Conservation (phyloP, 2,797 vertebrate genomes). For the Crenuchus spilurus region DNA sequence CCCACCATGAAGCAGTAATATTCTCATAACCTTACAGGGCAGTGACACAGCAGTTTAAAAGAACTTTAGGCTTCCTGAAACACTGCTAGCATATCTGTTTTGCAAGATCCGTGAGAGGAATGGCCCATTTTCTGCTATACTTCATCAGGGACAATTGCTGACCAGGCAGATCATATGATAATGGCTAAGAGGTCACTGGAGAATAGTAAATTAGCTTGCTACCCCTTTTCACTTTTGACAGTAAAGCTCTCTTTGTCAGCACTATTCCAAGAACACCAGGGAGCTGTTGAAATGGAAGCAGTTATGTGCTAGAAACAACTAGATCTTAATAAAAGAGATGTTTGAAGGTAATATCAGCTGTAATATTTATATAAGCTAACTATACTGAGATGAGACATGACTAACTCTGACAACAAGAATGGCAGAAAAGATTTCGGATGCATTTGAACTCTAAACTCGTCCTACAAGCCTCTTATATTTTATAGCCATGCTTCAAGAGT, state of each 20-base stretch:
- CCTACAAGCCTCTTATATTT: conserved; percentile 18
- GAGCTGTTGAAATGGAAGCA: conserved; percentile 31
- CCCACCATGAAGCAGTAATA: neutral
- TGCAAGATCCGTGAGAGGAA: neutral
- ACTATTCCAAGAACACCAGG: conserved; percentile 34
- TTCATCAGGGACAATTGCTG: conserved; percentile 46
- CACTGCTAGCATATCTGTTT: conserved; percentile 29
- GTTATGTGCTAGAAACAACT: conserved; percentile 18
- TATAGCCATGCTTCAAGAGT: conserved; percentile 3
- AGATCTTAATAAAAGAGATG: conserved; percentile 21
- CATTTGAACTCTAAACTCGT: conserved; percentile 3
- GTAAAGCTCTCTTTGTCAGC: conserved; percentile 46
- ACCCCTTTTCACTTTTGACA: conserved; percentile 26
- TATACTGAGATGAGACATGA: neutral
- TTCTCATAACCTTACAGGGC: conserved; percentile 3
- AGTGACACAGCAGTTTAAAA: conserved; percentile 5
- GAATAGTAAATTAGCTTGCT: conserved; percentile 45
- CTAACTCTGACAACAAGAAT: neutral
- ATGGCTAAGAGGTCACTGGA: conserved; percentile 36
- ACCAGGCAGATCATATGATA: conserved; percentile 46
- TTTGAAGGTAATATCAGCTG: conserved; percentile 19
- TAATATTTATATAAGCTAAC: conserved; percentile 18
- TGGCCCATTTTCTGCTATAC: conserved; percentile 35
- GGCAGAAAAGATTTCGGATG: neutral
- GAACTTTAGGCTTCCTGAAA: conserved; percentile 14